Conservation (phyloP, 2,888 invertebrate species). For the Folsomia candida region DNA sequence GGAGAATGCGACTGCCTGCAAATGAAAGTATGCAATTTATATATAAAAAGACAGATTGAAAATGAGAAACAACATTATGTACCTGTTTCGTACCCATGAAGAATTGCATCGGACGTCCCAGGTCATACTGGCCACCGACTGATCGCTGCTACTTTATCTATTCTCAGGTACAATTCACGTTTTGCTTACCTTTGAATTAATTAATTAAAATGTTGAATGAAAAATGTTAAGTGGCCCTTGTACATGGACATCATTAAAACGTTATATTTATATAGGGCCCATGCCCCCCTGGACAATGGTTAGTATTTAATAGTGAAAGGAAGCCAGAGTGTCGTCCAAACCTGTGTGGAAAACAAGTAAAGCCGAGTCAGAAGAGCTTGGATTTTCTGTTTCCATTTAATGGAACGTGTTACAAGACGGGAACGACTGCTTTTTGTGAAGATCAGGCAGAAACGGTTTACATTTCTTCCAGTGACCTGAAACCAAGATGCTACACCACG, state of each 20-base stretch:
- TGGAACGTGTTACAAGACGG: constrained; percentile 34
- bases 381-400: constrained; percentile 33
- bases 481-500: constrained; percentile 33
- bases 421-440: constrained; percentile 35
- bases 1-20: constrained; percentile 38
- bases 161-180: constrained; percentile 32
- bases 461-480: constrained; percentile 35
- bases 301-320: constrained; percentile 36
- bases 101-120: constrained; percentile 38
- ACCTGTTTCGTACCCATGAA: too few species aligned
- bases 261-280: constrained; percentile 30
- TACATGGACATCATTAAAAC: too few species aligned
- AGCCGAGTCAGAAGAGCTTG: constrained; percentile 12
- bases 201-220: too few species aligned
- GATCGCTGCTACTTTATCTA: constrained; percentile 37
- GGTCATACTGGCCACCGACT: constrained; percentile 31
- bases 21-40: too few species aligned
- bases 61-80: too few species aligned
- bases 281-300: constrained; percentile 34
- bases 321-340: constrained; percentile 35
- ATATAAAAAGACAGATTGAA: too few species aligned
- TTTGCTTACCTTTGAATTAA: too few species aligned
- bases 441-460: constrained; percentile 34
- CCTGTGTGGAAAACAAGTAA: constrained; percentile 28
- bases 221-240: too few species aligned